These are phyloP conservation scores for Drosophila cyrtoloma DNA, from an alignment of 2,888 invertebrate species.

Conservation along the genomic window DNA sequence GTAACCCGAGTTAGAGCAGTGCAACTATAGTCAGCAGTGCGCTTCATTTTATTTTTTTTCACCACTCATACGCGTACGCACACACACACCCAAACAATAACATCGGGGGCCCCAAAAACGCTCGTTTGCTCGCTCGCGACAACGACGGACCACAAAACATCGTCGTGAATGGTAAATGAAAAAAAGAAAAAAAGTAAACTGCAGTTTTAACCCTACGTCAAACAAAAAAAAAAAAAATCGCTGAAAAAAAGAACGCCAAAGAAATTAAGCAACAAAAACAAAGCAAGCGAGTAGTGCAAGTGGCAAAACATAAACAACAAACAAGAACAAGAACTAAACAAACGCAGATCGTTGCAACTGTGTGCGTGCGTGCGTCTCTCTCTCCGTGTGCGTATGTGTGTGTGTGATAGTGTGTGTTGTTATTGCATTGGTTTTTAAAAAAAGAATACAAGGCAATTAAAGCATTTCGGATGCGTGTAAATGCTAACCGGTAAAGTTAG, in stretches of 20 bases:
- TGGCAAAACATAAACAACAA: constrained; percentile 78
- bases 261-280: constrained; percentile 75
- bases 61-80: constrained; percentile 48
- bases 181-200: constrained; percentile 63
- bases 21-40: constrained; percentile 17
- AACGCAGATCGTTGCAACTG: constrained; percentile 46
- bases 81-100: constrained; percentile 70
- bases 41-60: constrained; percentile 48
- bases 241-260: constrained; percentile 42
- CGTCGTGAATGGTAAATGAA: constrained; percentile 75
- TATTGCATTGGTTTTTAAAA: constrained; percentile 56
- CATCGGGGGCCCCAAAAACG: constrained; percentile 74
- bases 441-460: constrained; percentile 57
- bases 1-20: constrained; percentile 38
- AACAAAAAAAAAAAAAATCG: constrained; percentile 43
- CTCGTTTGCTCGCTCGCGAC: constrained; percentile 63
- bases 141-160: constrained; percentile 68
- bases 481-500: constrained; percentile 70
- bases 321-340: constrained; percentile 61
- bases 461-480: constrained; percentile 52
- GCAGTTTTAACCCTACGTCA: constrained; percentile 69
- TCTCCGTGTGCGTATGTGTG: constrained; percentile 16
- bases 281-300: constrained; percentile 65
- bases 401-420: constrained; percentile 45
- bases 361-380: constrained; percentile 35